These are phyloP conservation scores for Drosophila bipectinata DNA, from an alignment of 1,140 invertebrate genomes.

Conservation along the genomic window DNA sequence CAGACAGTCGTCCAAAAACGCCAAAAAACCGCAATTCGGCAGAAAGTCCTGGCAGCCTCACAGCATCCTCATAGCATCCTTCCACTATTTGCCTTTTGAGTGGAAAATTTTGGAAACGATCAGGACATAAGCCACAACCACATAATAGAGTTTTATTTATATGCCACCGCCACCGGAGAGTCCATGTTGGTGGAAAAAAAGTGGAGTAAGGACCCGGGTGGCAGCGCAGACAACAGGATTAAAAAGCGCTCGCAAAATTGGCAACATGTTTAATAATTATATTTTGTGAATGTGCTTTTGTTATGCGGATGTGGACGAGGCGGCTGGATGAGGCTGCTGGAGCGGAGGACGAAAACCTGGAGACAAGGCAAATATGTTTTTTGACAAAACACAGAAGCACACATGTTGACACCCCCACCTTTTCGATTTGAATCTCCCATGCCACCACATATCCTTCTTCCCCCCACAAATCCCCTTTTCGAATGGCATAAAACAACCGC, in stretches of 20 bases:
- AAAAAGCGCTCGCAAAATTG: constrained; percentile 82
- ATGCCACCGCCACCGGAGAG: background rate
- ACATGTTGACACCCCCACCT: constrained; percentile 64
- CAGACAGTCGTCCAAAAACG: constrained; percentile 22
- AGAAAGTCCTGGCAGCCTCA: background rate
- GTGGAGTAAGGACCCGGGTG: constrained; percentile 16
- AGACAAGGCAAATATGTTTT: constrained; percentile 80
- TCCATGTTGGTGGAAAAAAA: background rate
- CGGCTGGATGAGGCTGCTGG: constrained; percentile 4
- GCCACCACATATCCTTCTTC: constrained; percentile 1
- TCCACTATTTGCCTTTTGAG: constrained; percentile 14
- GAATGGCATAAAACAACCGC: constrained; percentile 81
- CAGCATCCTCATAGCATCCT: background rate
- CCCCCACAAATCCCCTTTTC: constrained; percentile 16
- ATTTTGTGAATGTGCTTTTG: constrained; percentile 78
- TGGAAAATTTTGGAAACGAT: constrained; percentile 62
- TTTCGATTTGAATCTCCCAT: background rate
- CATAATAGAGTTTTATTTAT: constrained; percentile 78
- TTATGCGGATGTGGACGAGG: constrained; percentile 34
- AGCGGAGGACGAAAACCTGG: constrained; percentile 15
- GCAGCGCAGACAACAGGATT: constrained; percentile 73
- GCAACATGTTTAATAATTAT: constrained; percentile 82
- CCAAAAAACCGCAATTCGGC: constrained; percentile 40
- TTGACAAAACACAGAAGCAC: constrained; percentile 79
- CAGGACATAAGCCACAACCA: constrained; percentile 73